A percentile compares a stretch with the other conserved stretches of the same genome.
phyloP scores from a whole-genome alignment of 2,797 vertebrate genomes.

The Huso huso region DNA sequence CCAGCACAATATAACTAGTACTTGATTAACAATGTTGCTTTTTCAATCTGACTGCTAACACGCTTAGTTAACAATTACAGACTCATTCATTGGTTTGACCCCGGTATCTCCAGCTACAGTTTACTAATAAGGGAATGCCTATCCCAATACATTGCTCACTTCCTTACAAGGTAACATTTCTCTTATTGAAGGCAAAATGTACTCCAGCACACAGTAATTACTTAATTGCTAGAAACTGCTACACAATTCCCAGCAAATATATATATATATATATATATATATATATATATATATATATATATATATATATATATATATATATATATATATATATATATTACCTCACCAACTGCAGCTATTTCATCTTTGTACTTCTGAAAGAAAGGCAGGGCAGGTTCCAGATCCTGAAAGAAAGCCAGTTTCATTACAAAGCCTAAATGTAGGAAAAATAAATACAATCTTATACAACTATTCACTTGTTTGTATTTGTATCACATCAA shows the following conservation, averaged over 20 bases:
- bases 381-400: slow-evolving; percentile 37
- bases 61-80: too few relatives aligned
- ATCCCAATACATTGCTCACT: not conserved
- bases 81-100: too few relatives aligned
- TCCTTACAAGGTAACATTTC: not conserved
- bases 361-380: slow-evolving; percentile 42
- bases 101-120: too few relatives aligned
- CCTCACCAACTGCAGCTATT: slow-evolving; percentile 38
- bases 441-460: too few relatives aligned
- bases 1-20: too few relatives aligned
- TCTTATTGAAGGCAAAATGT: not conserved
- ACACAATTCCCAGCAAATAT: not conserved
- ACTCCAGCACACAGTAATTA: not conserved
- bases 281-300: not conserved
- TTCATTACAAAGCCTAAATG: too few relatives aligned
- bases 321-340: slow-evolving; percentile 9
- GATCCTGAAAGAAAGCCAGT: slow-evolving; percentile 32
- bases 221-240: not conserved
- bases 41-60: too few relatives aligned
- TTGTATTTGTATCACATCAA: slow-evolving; percentile 4
- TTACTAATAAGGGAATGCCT: not conserved
- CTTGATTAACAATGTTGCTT: too few relatives aligned
- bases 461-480: not conserved
- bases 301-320: not conserved
- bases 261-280: not conserved